phyloP scores from a whole-genome alignment of 2,888 invertebrate genomes.

The Drosophila barbarae region DNA sequence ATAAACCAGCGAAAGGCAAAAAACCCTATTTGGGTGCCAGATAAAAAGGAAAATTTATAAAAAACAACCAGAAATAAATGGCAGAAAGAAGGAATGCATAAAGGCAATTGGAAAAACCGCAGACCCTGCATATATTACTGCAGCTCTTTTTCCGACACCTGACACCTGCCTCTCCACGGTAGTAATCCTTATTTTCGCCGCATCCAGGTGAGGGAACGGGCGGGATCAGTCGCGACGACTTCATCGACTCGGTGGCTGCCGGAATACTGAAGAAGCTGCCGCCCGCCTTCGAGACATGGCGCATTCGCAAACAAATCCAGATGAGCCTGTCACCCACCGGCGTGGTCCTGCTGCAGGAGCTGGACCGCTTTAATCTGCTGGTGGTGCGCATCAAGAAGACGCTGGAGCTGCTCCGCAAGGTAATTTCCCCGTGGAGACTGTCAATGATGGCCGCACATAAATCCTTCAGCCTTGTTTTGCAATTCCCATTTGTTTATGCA shows the following conservation, averaged over 20 bases:
- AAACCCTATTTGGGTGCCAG: conserved; percentile 33
- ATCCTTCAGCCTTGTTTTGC: conserved; percentile 71
- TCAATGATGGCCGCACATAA: conserved; percentile 65
- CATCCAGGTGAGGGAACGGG: conserved; percentile 83
- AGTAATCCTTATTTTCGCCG: conserved; percentile 21
- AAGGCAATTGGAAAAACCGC: conserved; percentile 39
- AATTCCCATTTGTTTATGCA: conserved; percentile 64
- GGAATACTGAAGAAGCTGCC: conserved; percentile 91
- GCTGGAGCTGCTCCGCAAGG: conserved; percentile 86
- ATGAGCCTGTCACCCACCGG: conserved; percentile 90
- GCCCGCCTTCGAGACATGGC: conserved; percentile 87
- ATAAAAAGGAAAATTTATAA: conserved; percentile 62
- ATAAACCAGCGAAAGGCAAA: conserved; percentile 29
- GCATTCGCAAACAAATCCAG: conserved; percentile 89
- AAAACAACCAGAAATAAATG: conserved; percentile 32
- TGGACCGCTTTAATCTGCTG: conserved; percentile 92
- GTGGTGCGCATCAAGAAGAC: conserved; percentile 86
- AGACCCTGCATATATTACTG: conserved; percentile 50
- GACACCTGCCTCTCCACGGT: conserved; percentile 1
- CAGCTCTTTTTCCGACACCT: conserved; percentile 24
- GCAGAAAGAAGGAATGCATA: conserved; percentile 1
- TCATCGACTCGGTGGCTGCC: conserved; percentile 88
- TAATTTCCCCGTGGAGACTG: conserved; percentile 50
- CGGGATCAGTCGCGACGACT: conserved; percentile 91
- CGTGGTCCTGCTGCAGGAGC: conserved; percentile 92